Evolutionary conservation across 2,113 vertebrate genomes (phyloP).

Genomic region (Rhinopomastus cyanomelas): DNA sequence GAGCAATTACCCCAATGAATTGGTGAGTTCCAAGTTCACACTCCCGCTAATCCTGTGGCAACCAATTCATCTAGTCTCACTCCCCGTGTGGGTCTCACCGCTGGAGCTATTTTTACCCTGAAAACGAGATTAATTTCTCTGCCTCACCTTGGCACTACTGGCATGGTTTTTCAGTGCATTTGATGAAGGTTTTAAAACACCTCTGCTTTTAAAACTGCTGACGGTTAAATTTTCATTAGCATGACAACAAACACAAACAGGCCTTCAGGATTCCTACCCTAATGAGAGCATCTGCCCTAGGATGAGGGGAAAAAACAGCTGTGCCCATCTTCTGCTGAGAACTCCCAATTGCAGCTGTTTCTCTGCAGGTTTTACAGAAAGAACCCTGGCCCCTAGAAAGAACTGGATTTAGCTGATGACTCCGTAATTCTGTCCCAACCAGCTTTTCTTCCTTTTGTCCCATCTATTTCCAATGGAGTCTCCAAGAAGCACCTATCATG

Average conservation of each 20-base stretch:
- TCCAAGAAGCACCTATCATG: background rate
- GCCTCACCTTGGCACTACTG: constrained; percentile 22
- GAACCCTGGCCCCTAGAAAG: background rate
- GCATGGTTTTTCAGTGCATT: constrained; percentile 1
- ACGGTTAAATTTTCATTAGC: constrained; percentile 4
- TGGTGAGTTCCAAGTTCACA: constrained; percentile 1
- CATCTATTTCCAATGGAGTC: background rate
- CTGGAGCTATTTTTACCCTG: constrained; percentile 15
- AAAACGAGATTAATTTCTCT: background rate
- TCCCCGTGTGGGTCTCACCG: background rate
- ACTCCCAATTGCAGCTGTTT: background rate
- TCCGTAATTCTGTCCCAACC: background rate
- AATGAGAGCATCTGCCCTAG: background rate
- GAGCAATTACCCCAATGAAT: constrained; percentile 1
- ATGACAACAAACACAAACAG: background rate
- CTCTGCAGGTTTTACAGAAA: background rate
- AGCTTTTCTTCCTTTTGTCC: background rate
- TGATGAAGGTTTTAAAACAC: constrained; percentile 30
- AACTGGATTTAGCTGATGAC: background rate
- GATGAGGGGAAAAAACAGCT: background rate
- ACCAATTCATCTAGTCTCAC: background rate
- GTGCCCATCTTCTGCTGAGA: background rate
- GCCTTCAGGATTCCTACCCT: background rate
- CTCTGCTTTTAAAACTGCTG: background rate
- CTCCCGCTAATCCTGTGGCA: background rate